These are phyloP conservation scores for Euphydryas editha DNA, from an alignment of 2,888 invertebrate species.

Conservation along the genomic window DNA sequence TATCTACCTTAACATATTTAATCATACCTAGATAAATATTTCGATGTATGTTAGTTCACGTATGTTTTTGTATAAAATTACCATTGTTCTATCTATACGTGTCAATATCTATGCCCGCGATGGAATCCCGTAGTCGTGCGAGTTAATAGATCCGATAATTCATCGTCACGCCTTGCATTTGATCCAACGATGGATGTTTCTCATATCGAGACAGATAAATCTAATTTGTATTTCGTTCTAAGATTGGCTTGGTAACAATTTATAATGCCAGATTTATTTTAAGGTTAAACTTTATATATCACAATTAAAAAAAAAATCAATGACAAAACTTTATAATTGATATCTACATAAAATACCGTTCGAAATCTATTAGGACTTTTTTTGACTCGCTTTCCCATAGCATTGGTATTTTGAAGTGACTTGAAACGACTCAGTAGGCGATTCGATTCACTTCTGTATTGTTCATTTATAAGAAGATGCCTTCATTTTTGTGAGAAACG, in stretches of 20 bases:
- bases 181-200: conserved; percentile 72
- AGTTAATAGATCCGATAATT: conserved; percentile 82
- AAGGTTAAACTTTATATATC: conserved; percentile 5
- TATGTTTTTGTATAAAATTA: background rate
- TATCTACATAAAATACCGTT: conserved; percentile 5
- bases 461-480: conserved; percentile 39
- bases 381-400: conserved; percentile 65
- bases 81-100: conserved; percentile 22
- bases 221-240: conserved; percentile 28
- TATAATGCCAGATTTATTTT: conserved; percentile 31
- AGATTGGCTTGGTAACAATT: conserved; percentile 12
- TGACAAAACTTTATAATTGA: background rate
- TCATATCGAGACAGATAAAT: conserved; percentile 42
- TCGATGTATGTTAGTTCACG: too few species aligned
- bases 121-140: conserved; percentile 77
- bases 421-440: conserved; percentile 65
- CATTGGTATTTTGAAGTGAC: conserved; percentile 54
- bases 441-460: conserved; percentile 63
- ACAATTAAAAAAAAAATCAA: background rate
- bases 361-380: conserved; percentile 29
- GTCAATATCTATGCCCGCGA: conserved; percentile 33
- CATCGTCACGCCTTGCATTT: conserved; percentile 72
- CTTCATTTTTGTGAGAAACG: conserved; percentile 55
- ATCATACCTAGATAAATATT: background rate
- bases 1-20: background rate